These are phyloP conservation scores for Halcyon smyrnensis DNA, from an alignment of 2,797 vertebrate species.

Conservation along the genomic window DNA sequence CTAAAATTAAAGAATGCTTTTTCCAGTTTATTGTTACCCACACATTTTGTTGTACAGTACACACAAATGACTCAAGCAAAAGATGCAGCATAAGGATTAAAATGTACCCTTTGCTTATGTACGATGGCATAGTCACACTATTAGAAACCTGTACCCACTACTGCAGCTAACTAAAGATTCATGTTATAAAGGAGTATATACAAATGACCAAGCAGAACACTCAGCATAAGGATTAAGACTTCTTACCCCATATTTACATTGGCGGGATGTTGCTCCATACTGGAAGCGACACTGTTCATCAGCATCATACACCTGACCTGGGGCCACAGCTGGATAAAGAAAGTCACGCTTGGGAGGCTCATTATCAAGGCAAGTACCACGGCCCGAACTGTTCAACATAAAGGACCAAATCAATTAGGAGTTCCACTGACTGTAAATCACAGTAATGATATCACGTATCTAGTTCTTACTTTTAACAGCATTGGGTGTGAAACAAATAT, in stretches of 20 bases:
- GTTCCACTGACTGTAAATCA: conserved; percentile 69
- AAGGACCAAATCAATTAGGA: conserved; percentile 81
- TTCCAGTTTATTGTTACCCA: conserved; percentile 1
- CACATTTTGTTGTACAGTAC: conserved; percentile 39
- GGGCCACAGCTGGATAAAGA: conserved; percentile 98
- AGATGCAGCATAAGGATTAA: conserved; percentile 57
- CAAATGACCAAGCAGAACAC: conserved; percentile 60
- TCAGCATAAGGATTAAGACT: conserved; percentile 82
- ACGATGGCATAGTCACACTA: background rate
- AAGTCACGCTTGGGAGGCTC: conserved; percentile 99
- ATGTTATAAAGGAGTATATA: conserved; percentile 51
- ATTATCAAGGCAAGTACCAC: conserved; percentile 99
- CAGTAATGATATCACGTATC: conserved; percentile 69
- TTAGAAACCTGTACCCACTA: conserved; percentile 20
- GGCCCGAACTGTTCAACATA: conserved; percentile 99
- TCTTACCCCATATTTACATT: conserved; percentile 99
- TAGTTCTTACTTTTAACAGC: conserved; percentile 67
- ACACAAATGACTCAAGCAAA: conserved; percentile 67
- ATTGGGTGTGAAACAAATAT: conserved; percentile 58
- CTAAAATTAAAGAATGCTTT: background rate
- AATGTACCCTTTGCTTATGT: conserved; percentile 17
- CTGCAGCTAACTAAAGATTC: conserved; percentile 37
- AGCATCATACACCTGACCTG: conserved; percentile 98
- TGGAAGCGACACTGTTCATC: conserved; percentile 99
- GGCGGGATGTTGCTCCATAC: conserved; percentile 95